These are phyloP conservation scores for Salmo trutta DNA, from an alignment of 2,797 vertebrate species.

Conservation along the genomic window DNA sequence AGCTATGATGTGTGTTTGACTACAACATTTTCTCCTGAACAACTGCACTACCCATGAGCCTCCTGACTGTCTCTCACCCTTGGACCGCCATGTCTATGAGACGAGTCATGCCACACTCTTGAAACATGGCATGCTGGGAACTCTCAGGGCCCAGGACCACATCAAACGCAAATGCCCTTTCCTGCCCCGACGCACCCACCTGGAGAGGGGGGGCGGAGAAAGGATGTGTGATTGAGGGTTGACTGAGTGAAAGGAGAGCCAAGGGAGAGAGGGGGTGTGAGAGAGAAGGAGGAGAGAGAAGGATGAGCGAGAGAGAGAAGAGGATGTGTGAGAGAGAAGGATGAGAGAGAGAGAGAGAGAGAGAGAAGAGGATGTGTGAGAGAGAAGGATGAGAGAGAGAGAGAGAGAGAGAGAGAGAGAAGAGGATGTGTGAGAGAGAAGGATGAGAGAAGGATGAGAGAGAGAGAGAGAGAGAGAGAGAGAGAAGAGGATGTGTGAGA, in stretches of 20 bases:
- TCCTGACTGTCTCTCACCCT: slow-evolving; percentile 56
- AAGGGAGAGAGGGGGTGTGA: background rate
- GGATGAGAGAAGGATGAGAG: no score
- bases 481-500: no score
- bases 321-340: no score
- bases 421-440: no score
- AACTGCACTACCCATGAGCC: background rate
- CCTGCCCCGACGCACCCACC: slow-evolving; percentile 52
- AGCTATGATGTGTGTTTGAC: background rate
- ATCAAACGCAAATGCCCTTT: slow-evolving; percentile 67
- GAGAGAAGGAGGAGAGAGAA: no score
- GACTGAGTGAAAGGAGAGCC: background rate
- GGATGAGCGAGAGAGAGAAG: no score
- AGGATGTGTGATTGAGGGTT: background rate
- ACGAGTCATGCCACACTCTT: slow-evolving; percentile 64
- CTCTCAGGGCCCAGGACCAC: slow-evolving; percentile 62
- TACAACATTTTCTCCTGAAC: background rate
- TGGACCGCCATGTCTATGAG: slow-evolving; percentile 67
- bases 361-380: no score
- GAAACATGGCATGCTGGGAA: slow-evolving; percentile 72
- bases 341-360: no score
- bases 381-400: no score
- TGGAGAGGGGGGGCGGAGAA: background rate
- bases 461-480: background rate
- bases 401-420: no score